Base-by-base conservation (phyloP, 2,888 invertebrate species). In the Venusia cambrica region DNA sequence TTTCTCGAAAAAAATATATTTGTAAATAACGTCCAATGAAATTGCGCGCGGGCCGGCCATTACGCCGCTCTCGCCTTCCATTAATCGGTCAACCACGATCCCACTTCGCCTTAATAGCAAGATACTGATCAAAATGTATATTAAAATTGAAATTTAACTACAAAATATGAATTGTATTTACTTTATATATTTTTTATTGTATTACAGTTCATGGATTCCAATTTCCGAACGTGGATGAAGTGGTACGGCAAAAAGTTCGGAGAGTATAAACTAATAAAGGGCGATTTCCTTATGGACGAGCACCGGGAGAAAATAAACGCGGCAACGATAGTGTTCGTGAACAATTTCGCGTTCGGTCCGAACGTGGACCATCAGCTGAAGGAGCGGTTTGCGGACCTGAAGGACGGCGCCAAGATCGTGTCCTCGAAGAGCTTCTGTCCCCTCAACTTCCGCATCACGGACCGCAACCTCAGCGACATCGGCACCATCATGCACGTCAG, bases 341-440 rank as follows among this genome's bases (percentile, higher is more conserved):
- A 99, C 88, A 99, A 99, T 89, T 99, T 97, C 88, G 99, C 99
- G 19, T 99, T 99, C 80, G 98, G 98, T 5, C 98, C 99, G 11
- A 93, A 93, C 49, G 97, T 99, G 12, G 99, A 99, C 87, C 97
- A 99, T 80, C 94, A 97, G 87, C 79, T 99, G 52, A 99, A 99
- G 79, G 95, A 97, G 71, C 90, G 97, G 65, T 99, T 99, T 84
- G 97, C 97, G 13, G 98, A 98, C 83, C 90, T 99, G 63, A 94
- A 95, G 63, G 97, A 97, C 75, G 97, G 97, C 39, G 98, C 98
- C 20, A 92, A 96, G 62, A 98, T 99, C 54, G 97, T 99, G 20
- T 99, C 99, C 15, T 99, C 99, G 8, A 99, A 98, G 81, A 97
- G 98, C 54, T 99, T 99, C 85, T 99, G 98, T 75, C 97, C 98